phyloP scores from a whole-genome alignment of 2,797 vertebrate genomes.

The Xiphorhynchus erythropygius region DNA sequence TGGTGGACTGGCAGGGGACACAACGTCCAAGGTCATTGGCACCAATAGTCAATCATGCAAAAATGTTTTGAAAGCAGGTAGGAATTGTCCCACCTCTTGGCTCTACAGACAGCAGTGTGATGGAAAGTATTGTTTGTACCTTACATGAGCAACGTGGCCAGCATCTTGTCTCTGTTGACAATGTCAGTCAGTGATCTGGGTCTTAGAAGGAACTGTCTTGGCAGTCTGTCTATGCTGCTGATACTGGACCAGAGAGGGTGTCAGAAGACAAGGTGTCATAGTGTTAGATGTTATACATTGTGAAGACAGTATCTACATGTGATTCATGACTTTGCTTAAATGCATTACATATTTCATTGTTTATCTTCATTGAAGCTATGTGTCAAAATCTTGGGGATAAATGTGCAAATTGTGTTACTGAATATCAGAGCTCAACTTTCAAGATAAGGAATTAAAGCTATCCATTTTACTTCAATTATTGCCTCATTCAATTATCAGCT shows the following conservation, averaged over 20 bases:
- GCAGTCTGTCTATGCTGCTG: accelerated
- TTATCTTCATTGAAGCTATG: not conserved
- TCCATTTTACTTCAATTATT: not conserved
- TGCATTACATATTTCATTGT: not conserved
- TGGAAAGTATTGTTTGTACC: not conserved
- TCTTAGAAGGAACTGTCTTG: not conserved
- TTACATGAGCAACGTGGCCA: not conserved
- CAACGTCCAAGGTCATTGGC: not conserved
- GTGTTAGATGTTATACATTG: not conserved
- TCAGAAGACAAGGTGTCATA: not conserved
- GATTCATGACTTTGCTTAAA: not conserved
- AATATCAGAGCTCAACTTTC: not conserved
- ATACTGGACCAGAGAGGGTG: not conserved
- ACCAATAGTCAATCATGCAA: not conserved
- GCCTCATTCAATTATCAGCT: not conserved
- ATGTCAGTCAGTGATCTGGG: accelerated
- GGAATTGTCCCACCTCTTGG: not conserved
- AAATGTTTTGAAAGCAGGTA: not conserved
- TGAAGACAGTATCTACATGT: not conserved
- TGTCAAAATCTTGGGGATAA: not conserved
- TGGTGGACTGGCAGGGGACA: not conserved
- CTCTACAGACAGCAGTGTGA: not conserved
- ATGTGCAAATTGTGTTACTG: not conserved
- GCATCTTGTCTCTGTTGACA: not conserved
- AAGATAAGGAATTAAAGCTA: not conserved